A percentile compares a stretch with the other conserved stretches of the same genome.
phyloP scores from a whole-genome alignment of 2,113 vertebrate species.

The Rhinogobius similis region DNA sequence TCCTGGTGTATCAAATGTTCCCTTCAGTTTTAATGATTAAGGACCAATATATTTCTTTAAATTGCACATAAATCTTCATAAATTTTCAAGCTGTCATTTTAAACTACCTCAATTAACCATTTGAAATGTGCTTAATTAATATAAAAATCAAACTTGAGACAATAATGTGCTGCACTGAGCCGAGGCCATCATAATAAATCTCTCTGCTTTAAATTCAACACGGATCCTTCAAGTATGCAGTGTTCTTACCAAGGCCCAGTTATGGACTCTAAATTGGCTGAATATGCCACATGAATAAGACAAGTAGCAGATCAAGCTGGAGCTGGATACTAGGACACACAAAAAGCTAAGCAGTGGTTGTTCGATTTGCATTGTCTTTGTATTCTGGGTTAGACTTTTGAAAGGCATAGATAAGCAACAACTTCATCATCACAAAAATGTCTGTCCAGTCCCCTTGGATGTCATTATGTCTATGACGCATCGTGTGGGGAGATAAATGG shows the following conservation, averaged over 20 bases:
- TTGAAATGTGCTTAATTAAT: conserved; percentile 13
- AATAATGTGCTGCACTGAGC: conserved; percentile 27
- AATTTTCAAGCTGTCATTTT: conserved; percentile 10
- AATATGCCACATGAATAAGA: conserved; percentile 22
- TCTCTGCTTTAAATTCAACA: conserved; percentile 27
- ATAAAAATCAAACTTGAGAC: conserved; percentile 20
- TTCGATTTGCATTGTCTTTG: conserved; percentile 17
- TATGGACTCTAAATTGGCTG: conserved; percentile 39
- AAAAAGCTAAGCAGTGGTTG: conserved; percentile 13
- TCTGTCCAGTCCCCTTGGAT: conserved; percentile 26
- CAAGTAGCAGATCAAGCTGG: conserved; percentile 33
- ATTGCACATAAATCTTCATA: conserved; percentile 6
- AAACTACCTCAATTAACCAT: conserved; percentile 13
- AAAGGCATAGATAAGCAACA: neutral
- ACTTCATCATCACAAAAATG: conserved; percentile 18
- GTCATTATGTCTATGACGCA: conserved; percentile 44
- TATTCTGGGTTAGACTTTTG: conserved; percentile 6
- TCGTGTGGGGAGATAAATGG: conserved; percentile 61
- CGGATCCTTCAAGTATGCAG: conserved; percentile 33
- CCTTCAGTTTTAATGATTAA: conserved; percentile 17
- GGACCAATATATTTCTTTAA: conserved; percentile 10
- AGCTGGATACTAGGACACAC: conserved; percentile 10
- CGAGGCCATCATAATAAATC: conserved; percentile 24
- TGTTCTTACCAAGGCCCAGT: conserved; percentile 29
- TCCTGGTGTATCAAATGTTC: conserved; percentile 4